These are phyloP conservation scores for Tadarida brasiliensis DNA, from an alignment of 2,797 vertebrate species.

Conservation along the genomic window DNA sequence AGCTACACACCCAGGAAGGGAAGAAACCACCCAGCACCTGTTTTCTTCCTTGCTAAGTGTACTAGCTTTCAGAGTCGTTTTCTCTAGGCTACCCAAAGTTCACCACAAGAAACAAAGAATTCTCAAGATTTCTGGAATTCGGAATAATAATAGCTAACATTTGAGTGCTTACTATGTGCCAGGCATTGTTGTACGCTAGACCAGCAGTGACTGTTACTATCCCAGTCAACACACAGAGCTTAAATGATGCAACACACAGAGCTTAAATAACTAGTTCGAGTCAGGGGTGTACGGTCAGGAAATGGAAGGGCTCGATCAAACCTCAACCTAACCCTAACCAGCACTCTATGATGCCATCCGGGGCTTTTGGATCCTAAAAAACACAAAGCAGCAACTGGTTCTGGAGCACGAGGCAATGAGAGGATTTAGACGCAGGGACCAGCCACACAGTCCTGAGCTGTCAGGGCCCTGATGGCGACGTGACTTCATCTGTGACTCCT, in stretches of 20 bases:
- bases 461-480: not conserved
- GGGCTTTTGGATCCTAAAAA: not conserved
- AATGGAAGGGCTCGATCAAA: not conserved
- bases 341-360: not conserved
- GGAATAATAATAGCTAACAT: not conserved
- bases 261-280: not conserved
- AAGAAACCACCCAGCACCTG: not conserved
- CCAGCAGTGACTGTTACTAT: not conserved
- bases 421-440: not conserved
- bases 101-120: not conserved
- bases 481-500: slow-evolving; percentile 74
- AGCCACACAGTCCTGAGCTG: not conserved
- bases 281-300: not conserved
- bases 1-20: not conserved
- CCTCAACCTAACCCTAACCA: not conserved
- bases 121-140: not conserved
- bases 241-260: not conserved
- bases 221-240: not conserved
- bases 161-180: not conserved
- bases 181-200: not conserved
- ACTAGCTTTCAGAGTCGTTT: not conserved
- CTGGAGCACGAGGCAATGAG: not conserved
- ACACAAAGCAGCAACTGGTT: not conserved
- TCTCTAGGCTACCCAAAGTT: not conserved
- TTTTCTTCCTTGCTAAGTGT: not conserved